Percentiles rank a stretch among this genome's conserved stretches.
These are phyloP conservation scores for Apodemus speciosus DNA, from an alignment of 2,113 vertebrate species.

Conservation along the genomic window DNA sequence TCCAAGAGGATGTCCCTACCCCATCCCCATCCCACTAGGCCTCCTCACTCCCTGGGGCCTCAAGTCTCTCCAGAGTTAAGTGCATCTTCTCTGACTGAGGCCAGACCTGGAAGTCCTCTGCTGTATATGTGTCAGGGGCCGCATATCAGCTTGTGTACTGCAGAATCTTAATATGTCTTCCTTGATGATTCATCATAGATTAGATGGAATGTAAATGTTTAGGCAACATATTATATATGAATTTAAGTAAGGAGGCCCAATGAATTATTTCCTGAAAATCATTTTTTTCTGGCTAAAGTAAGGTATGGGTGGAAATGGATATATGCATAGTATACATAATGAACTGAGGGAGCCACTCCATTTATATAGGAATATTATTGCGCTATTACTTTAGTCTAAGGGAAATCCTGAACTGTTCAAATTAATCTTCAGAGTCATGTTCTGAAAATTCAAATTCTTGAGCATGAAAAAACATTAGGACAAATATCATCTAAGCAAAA, in stretches of 20 bases:
- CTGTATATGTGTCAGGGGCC: no score
- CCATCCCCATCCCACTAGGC: no score
- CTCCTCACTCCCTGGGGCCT: no score
- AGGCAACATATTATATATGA: conserved; percentile 52
- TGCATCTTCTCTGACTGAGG: no score
- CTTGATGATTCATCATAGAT: background rate
- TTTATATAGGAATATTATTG: conserved; percentile 15
- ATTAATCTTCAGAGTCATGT: conserved; percentile 21
- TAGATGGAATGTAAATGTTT: conserved; percentile 32
- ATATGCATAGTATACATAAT: background rate
- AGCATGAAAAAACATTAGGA: background rate
- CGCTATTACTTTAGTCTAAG: conserved; percentile 6
- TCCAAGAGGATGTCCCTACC: no score
- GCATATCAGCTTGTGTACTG: no score
- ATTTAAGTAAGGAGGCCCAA: conserved; percentile 43
- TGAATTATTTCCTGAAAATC: conserved; percentile 57
- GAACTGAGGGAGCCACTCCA: background rate
- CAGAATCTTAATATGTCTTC: conserved; percentile 51
- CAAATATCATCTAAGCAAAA: conserved; percentile 10
- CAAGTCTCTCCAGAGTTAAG: no score
- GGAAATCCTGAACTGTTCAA: conserved; percentile 6
- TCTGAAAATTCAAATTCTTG: conserved; percentile 39
- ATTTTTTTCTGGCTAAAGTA: background rate
- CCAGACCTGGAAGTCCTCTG: no score
- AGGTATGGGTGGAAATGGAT: background rate